Conservation (phyloP, 2,888 invertebrate genomes). For the Drosophila helvetica region DNA sequence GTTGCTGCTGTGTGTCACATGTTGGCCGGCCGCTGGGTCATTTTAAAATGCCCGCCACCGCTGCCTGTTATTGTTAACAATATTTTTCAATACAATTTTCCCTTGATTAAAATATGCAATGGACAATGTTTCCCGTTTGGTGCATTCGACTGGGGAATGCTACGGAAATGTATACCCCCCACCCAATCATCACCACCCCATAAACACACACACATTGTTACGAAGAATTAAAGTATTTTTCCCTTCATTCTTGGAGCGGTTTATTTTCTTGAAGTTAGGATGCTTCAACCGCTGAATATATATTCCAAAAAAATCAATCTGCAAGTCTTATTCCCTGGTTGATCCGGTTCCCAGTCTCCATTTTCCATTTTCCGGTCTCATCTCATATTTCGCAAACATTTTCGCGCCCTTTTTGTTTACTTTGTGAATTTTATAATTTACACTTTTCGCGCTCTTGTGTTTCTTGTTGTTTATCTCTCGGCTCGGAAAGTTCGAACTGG, state of each 20-base stretch:
- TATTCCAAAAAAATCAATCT: slow-evolving; percentile 15
- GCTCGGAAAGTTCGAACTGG: slow-evolving; percentile 69
- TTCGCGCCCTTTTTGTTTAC: slow-evolving; percentile 52
- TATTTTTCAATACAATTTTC: slow-evolving; percentile 76
- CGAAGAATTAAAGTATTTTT: slow-evolving; percentile 17
- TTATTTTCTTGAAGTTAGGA: slow-evolving; percentile 19
- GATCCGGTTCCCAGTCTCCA: neutral
- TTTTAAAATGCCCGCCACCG: slow-evolving; percentile 55
- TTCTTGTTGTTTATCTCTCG: slow-evolving; percentile 65
- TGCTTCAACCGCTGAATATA: no score
- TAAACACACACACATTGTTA: neutral
- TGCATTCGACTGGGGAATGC: slow-evolving; percentile 12
- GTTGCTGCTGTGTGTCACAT: slow-evolving; percentile 34
- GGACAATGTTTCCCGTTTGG: slow-evolving; percentile 68
- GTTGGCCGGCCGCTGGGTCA: slow-evolving; percentile 43
- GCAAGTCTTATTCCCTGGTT: slow-evolving; percentile 23
- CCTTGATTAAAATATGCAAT: slow-evolving; percentile 75
- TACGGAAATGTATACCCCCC: slow-evolving; percentile 2
- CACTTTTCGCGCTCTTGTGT: slow-evolving; percentile 40
- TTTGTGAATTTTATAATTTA: slow-evolving; percentile 72
- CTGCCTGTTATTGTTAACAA: slow-evolving; percentile 77
- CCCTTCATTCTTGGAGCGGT: slow-evolving; percentile 13
- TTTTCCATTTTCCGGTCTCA: slow-evolving; percentile 18
- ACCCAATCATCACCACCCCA: neutral
- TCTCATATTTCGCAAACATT: slow-evolving; percentile 43